Evolutionary conservation across 2,797 vertebrate genomes (phyloP).

Genomic region (Pseudochirops corinnae): DNA sequence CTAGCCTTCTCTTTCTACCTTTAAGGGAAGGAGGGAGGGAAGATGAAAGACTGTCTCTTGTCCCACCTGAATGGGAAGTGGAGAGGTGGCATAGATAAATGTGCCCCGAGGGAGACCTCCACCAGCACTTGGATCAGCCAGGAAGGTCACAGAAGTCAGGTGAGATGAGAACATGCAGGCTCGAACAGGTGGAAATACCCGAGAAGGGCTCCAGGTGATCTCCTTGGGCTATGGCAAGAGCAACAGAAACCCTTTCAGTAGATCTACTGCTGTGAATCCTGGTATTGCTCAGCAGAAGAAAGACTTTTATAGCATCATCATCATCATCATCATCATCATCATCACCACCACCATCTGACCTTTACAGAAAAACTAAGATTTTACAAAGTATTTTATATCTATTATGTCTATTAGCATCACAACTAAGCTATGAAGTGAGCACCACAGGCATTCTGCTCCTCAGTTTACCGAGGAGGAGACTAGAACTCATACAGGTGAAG

Average conservation of each 20-base stretch:
- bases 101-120: constrained; percentile 97
- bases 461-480: background rate
- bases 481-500: background rate
- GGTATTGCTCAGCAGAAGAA: background rate
- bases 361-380: background rate
- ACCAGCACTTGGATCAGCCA: constrained; percentile 97
- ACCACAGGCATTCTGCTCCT: background rate
- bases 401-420: background rate
- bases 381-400: background rate
- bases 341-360: background rate
- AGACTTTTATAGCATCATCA: no score
- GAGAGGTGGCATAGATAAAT: constrained; percentile 97
- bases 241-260: constrained; percentile 63
- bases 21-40: background rate
- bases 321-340: background rate
- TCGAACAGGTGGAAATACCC: constrained; percentile 96
- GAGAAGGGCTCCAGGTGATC: constrained; percentile 96
- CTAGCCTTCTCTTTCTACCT: background rate
- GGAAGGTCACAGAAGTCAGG: constrained; percentile 96
- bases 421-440: background rate
- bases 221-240: constrained; percentile 91
- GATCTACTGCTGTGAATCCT: background rate
- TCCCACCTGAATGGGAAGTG: constrained; percentile 95
- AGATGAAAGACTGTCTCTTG: background rate
- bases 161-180: constrained; percentile 99